These are phyloP conservation scores for Drosophila kokeensis DNA, from an alignment of 2,888 invertebrate genomes.

Conservation along the genomic window DNA sequence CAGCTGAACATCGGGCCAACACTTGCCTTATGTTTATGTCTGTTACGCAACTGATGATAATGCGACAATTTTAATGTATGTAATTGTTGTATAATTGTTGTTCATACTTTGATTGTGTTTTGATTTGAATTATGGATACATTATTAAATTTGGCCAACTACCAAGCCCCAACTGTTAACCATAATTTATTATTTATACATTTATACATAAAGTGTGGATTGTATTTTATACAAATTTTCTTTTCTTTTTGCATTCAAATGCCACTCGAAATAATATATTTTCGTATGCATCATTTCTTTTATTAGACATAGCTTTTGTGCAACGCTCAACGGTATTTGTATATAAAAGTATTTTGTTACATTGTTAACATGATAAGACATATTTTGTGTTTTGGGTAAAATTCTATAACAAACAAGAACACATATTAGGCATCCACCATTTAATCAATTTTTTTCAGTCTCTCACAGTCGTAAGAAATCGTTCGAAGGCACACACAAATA, in stretches of 20 bases:
- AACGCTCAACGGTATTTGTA: background rate
- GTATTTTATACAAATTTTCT: background rate
- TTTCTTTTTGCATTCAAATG: conserved; percentile 2
- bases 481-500: conserved; percentile 10
- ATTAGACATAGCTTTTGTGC: conserved; percentile 2
- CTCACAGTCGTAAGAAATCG: conserved; percentile 9
- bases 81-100: conserved; percentile 3
- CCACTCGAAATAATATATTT: background rate
- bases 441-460: background rate
- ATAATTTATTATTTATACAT: background rate
- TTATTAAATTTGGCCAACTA: background rate
- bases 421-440: background rate
- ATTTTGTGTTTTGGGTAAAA: background rate
- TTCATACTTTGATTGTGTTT: background rate
- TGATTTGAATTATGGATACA: background rate
- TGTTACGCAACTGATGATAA: conserved; percentile 37
- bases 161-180: background rate
- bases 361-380: background rate
- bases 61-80: conserved; percentile 25
- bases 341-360: background rate
- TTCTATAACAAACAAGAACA: background rate
- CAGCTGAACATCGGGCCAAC: conserved; percentile 12
- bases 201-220: background rate
- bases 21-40: conserved; percentile 15
- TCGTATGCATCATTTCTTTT: background rate